Evolutionary conservation across 2,888 invertebrate genomes (phyloP), one percentile per base, ranked within the genome.

Genomic region (Hemithea aestivaria): DNA sequence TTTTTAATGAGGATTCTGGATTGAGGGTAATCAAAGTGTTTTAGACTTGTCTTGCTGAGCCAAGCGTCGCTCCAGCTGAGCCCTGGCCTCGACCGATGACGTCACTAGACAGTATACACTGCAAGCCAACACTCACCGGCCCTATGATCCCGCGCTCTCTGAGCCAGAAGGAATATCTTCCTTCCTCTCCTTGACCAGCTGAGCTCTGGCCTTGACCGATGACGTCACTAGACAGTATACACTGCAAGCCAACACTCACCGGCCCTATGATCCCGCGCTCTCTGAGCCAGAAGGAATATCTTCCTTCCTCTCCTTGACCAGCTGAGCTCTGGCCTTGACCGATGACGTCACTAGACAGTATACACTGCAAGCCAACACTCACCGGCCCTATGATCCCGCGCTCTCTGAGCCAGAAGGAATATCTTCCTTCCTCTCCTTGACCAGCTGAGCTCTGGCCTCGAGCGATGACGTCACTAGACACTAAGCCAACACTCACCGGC

Each of bases 351-450:
- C n/a, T n/a, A n/a, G n/a, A n/a, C n/a, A n/a, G n/a, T n/a, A n/a
- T n/a, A n/a, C n/a, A n/a, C n/a, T n/a, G n/a, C n/a, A n/a, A 11
- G 7, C 5, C 9, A 21, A 10, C 90, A 89, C 53, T 93, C 88
- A 45, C 98, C 98, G 21, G 97, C 97, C 43, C 98, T 89, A 65
- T 98, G 97, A 58, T 99, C 98, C 36, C 99, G 90, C 0, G 99
- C 99, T 65, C 96, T 93, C 73, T 97, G 97, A 1, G 99, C 99
- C 73, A 99, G 87, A 76, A 94, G 91, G 26, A 98, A 88, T 61
- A 99, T 98, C 98, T 70, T 99, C 98, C 61, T 98, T 98, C 82
- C 96, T 96, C 72, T 98, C 98, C 70, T 99, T 99, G 73, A 99
- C 98, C 58, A 98, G 95, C 73, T 99, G 98, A 0, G 99, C 99